phyloP scores from a whole-genome alignment of 1,140 invertebrate species.

The Orius insidiosus region DNA sequence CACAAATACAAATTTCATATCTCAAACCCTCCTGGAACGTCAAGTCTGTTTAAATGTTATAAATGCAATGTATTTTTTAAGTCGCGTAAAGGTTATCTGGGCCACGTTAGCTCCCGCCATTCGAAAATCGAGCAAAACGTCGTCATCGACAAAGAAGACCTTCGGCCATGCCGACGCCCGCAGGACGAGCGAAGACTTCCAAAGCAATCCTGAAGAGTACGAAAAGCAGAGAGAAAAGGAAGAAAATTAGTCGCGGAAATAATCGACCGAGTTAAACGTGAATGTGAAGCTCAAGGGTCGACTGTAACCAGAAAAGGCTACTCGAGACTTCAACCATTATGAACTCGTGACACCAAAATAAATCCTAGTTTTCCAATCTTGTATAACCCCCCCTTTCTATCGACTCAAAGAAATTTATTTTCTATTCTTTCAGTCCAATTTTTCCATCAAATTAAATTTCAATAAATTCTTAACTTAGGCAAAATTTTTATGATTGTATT shows the following conservation, averaged over 20 bases:
- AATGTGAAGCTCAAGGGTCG: conserved; percentile 52
- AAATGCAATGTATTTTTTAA: conserved; percentile 61
- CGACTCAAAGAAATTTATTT: too few species aligned
- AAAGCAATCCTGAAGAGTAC: conserved; percentile 30
- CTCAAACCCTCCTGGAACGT: conserved; percentile 34
- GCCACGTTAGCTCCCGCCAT: conserved; percentile 50
- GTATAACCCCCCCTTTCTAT: too few species aligned
- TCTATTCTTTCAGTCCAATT: too few species aligned
- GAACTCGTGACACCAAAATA: conserved; percentile 23
- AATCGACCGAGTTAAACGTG: conserved; percentile 49
- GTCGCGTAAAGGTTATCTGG: conserved; percentile 59
- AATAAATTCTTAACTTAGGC: too few species aligned
- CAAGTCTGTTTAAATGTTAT: conserved; percentile 47
- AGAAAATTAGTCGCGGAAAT: conserved; percentile 56
- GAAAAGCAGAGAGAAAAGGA: conserved; percentile 48
- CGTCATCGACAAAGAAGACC: conserved; percentile 12
- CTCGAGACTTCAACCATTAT: conserved; percentile 43
- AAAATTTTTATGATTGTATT: too few species aligned
- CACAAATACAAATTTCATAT: conserved; percentile 62
- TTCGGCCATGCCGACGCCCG: conserved; percentile 5
- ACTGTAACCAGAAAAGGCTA: conserved; percentile 47
- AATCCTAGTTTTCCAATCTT: too few species aligned
- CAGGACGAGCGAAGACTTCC: conserved; percentile 14
- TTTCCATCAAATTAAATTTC: too few species aligned
- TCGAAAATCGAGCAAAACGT: conserved; percentile 20